Evolutionary conservation across 2,888 invertebrate species (phyloP).

Genomic region (Archips crataeganus): DNA sequence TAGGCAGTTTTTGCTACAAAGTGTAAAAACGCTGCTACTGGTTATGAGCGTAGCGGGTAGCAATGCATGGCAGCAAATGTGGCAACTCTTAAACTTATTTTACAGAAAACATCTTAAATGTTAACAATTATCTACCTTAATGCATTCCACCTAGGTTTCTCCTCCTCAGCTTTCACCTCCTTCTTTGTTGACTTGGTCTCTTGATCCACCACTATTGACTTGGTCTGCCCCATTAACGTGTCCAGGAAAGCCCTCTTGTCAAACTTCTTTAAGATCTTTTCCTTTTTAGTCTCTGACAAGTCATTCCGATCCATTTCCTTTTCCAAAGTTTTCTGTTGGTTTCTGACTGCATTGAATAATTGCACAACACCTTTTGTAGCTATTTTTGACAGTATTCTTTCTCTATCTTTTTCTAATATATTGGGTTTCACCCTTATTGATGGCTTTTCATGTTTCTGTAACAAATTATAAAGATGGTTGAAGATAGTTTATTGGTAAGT

Average conservation of each 20-base stretch:
- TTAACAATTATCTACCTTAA: conserved; percentile 79
- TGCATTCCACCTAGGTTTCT: conserved; percentile 87
- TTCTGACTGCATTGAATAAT: conserved; percentile 95
- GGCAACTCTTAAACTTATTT: no score
- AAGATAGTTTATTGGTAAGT: no score
- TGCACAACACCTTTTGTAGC: conserved; percentile 97
- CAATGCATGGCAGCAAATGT: no score
- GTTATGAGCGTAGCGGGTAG: no score
- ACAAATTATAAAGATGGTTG: background rate
- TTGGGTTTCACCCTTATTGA: conserved; percentile 91
- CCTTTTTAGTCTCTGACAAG: conserved; percentile 91
- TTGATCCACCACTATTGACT: conserved; percentile 83
- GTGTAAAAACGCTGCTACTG: no score
- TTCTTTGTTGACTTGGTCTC: conserved; percentile 68
- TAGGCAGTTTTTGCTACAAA: no score
- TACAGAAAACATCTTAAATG: background rate
- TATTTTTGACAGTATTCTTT: conserved; percentile 91
- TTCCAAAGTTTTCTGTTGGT: conserved; percentile 92
- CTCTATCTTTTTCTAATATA: conserved; percentile 90
- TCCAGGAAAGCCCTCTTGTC: conserved; percentile 92
- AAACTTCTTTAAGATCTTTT: conserved; percentile 91
- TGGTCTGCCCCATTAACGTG: conserved; percentile 90
- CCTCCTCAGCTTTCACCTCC: conserved; percentile 70
- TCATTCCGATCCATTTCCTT: conserved; percentile 89
- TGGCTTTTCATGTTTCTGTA: conserved; percentile 87